phyloP scores from a whole-genome alignment of 2,888 invertebrate genomes.

The Plusia festucae region DNA sequence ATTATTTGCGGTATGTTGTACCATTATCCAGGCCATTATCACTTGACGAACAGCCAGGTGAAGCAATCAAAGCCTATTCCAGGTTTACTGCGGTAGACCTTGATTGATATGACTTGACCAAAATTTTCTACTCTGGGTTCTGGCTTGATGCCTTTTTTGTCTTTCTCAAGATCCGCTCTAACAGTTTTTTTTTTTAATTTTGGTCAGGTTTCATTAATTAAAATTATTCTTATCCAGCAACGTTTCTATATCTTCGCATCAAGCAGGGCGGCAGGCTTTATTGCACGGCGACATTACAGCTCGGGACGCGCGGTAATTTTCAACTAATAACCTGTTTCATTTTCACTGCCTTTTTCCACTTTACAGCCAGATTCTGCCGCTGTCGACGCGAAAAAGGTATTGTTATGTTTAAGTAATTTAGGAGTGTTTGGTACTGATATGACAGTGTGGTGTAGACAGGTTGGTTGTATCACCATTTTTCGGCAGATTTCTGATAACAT shows the following conservation, averaged over 20 bases:
- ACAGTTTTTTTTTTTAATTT: neutral
- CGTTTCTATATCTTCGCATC: constrained; percentile 27
- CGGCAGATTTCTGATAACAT: neutral
- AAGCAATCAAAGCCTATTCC: too few species aligned
- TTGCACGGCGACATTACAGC: constrained; percentile 80
- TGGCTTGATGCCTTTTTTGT: too few species aligned
- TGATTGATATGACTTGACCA: too few species aligned
- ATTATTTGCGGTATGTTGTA: too few species aligned
- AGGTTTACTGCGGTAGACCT: too few species aligned
- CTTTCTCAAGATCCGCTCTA: too few species aligned
- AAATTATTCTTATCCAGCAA: constrained; percentile 63
- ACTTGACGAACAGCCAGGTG: too few species aligned
- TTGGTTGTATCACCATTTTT: neutral
- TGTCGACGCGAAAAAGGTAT: constrained; percentile 15
- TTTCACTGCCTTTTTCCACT: constrained; percentile 72
- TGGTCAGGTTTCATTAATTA: too few species aligned
- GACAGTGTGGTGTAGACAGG: neutral
- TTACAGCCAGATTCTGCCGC: constrained; percentile 53
- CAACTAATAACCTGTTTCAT: constrained; percentile 87
- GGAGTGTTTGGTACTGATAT: neutral
- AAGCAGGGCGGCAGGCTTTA: constrained; percentile 67
- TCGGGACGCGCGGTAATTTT: constrained; percentile 82
- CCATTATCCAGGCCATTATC: too few species aligned
- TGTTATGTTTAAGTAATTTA: constrained; percentile 19
- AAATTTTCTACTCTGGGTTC: too few species aligned